A percentile compares a stretch with the other conserved stretches of the same genome.
Conservation (phyloP, 2,888 invertebrate species). For the Dione juno region DNA sequence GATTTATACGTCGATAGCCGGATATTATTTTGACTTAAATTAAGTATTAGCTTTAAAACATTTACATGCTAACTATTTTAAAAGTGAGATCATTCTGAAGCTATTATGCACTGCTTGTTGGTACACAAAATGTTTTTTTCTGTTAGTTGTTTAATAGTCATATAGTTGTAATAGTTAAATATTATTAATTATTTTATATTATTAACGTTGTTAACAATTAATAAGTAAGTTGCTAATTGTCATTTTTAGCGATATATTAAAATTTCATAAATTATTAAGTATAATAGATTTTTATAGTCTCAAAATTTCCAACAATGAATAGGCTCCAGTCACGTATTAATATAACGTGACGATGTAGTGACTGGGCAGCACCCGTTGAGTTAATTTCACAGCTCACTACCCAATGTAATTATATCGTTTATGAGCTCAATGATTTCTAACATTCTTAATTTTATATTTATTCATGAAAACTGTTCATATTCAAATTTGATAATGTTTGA, state of each 20-base stretch:
- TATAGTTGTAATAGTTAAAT: neutral
- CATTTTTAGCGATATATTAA: too few relatives aligned
- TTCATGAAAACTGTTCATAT: conserved; percentile 14
- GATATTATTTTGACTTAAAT: neutral
- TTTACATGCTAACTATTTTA: too few relatives aligned
- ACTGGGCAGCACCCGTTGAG: conserved; percentile 50
- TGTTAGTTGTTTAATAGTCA: neutral
- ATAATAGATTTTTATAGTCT: neutral
- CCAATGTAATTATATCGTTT: conserved; percentile 64
- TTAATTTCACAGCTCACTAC: conserved; percentile 72
- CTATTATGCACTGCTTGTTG: neutral
- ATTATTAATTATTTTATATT: neutral
- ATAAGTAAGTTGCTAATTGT: neutral
- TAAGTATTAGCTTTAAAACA: neutral
- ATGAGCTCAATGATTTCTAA: conserved; percentile 58
- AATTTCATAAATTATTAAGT: too few relatives aligned
- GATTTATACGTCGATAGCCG: neutral
- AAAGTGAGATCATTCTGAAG: too few relatives aligned
- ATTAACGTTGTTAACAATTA: neutral
- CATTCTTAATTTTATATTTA: conserved; percentile 34
- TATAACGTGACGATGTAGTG: conserved; percentile 38
- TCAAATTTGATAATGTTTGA: neutral
- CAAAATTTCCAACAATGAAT: neutral
- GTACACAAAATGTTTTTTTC: neutral
- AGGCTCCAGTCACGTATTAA: conserved; percentile 22